These are phyloP conservation scores for Atrina japonica DNA, from an alignment of 2,888 invertebrate genomes.

Conservation along the genomic window DNA sequence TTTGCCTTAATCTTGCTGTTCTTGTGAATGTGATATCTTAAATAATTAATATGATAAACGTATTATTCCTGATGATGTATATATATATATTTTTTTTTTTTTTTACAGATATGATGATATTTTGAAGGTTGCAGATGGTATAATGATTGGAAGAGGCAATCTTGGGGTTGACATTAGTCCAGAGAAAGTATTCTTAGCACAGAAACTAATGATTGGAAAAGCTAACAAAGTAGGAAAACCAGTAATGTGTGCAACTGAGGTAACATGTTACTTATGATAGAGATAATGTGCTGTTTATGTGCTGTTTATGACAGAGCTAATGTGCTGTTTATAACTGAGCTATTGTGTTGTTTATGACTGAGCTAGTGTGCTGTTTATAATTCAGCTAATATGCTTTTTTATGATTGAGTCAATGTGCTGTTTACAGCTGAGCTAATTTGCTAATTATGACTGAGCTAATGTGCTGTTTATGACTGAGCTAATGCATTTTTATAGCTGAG, in stretches of 20 bases:
- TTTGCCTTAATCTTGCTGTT: background rate
- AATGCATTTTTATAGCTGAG: too few relatives aligned
- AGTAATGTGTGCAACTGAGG: constrained; percentile 95
- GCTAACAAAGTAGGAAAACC: constrained; percentile 97
- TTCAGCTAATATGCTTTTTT: too few relatives aligned
- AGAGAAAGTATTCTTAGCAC: constrained; percentile 92
- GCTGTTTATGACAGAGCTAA: constrained; percentile 75
- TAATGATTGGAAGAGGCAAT: constrained; percentile 99
- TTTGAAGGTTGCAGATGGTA: constrained; percentile 94
- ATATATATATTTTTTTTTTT: background rate
- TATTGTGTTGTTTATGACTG: too few relatives aligned
- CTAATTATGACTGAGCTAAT: too few relatives aligned
- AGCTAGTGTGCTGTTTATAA: too few relatives aligned
- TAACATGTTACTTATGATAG: too few relatives aligned
- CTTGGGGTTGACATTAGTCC: constrained; percentile 98
- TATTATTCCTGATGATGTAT: background rate
- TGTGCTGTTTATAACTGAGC: too few relatives aligned
- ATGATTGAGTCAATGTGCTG: too few relatives aligned
- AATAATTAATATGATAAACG: background rate
- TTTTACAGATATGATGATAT: constrained; percentile 87
- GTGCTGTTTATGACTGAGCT: too few relatives aligned
- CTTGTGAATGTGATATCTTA: background rate
- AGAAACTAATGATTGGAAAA: constrained; percentile 97
- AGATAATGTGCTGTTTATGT: constrained; percentile 75
- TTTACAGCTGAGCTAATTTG: too few relatives aligned